Evolutionary conservation across 2,113 vertebrate genomes (phyloP), one percentile per base, ranked within the genome.

Genomic region (Paradisaea rubra): DNA sequence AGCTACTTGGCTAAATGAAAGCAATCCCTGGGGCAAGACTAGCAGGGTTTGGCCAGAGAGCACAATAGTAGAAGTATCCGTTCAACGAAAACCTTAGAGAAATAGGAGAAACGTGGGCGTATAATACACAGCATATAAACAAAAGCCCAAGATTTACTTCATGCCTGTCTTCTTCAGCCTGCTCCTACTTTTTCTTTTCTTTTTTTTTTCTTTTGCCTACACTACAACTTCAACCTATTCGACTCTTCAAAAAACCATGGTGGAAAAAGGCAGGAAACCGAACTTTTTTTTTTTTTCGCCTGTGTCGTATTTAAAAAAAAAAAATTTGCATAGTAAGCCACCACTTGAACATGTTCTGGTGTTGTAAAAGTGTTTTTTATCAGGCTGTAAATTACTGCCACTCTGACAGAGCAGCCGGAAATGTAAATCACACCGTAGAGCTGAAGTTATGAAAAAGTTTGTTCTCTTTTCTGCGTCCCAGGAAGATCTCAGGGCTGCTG

Each of bases 301-400:
- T 47, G 56, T 81, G 60, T 88, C 49, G 16, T 65, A 53, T 73
- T 94, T 53, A 5, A 13, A 47, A 81, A 94, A 81, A 70, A 42
- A 70, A 91, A 37, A 70, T 89, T 73, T 42, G 74, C 92, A 23
- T 78, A 74, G 71, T 83, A 93, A 96, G 95, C 89, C 90, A 95
- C 79, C 54, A 31, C 86, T 97, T 39, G 86, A 96, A 96, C 96
- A 96, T 96, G 93, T 64, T 96, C 95, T 95, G 94, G 83, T 73
- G 59, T 91, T 78, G 93, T 95, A 96, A 87, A 96, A 97, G 93
- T 94, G 96, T 94, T 97, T 93, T 97, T 97, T 97, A 97, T 96
- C 97, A 89, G 94, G 18, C 72, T 95, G 93, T 96, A 97, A 97
- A 97, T 98, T 93, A 95, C 79, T 70, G 93, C 89, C 92, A 90